phyloP scores from a whole-genome alignment of 2,797 vertebrate genomes.

The Falco rusticolus region DNA sequence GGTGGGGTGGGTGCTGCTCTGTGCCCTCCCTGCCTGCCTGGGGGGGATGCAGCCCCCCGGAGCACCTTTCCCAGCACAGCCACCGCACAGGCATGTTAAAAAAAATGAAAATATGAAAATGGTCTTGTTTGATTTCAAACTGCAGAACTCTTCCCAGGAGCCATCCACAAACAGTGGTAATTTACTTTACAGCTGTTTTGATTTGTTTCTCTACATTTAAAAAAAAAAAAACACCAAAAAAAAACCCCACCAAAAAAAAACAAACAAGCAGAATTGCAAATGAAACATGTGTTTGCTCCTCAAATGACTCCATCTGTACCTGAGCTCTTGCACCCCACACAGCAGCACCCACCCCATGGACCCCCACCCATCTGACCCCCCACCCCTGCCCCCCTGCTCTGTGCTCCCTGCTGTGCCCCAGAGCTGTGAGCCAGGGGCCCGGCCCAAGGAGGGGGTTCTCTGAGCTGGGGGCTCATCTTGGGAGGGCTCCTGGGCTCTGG shows the following conservation, averaged over 20 bases:
- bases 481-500: neutral
- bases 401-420: neutral
- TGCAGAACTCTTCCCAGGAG: conserved; percentile 63
- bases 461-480: rapidly evolving
- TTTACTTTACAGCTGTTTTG: conserved; percentile 71
- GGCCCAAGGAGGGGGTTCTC: neutral
- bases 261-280: conserved; percentile 36
- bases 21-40: neutral
- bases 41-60: neutral
- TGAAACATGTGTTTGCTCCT: conserved; percentile 33
- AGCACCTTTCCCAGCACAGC: neutral
- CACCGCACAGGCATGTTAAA: neutral
- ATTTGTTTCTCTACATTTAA: conserved; percentile 41
- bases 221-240: no score
- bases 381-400: neutral
- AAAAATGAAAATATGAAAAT: neutral
- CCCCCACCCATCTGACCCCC: neutral
- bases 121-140: conserved; percentile 56
- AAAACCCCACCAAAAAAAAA: no score
- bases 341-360: neutral
- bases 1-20: neutral
- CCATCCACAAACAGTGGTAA: conserved; percentile 59
- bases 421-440: neutral
- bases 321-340: neutral
- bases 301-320: neutral